A percentile compares a stretch with the other conserved stretches of the same genome.
Conservation (phyloP, 2,113 vertebrate species). For the Perca schrenkii region DNA sequence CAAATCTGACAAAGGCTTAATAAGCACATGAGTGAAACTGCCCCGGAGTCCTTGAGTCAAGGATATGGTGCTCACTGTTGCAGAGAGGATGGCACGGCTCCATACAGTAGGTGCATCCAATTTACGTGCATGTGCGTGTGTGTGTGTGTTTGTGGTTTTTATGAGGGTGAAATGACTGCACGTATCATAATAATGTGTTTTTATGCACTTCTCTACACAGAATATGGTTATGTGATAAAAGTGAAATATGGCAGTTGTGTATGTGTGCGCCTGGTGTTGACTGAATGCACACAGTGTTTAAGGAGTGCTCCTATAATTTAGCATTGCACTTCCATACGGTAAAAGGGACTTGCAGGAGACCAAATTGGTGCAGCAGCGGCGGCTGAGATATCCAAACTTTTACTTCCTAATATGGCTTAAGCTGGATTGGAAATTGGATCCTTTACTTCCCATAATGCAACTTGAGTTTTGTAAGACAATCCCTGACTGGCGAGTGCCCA, state of each 20-base stretch:
- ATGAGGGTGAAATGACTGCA: neutral
- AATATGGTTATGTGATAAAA: neutral
- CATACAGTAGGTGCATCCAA: neutral
- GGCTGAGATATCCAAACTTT: neutral
- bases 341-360: neutral
- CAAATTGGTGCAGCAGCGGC: neutral
- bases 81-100: neutral
- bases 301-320: constrained; percentile 6
- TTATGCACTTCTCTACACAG: neutral
- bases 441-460: neutral
- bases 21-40: constrained; percentile 21
- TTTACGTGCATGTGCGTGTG: neutral
- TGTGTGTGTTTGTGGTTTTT: neutral
- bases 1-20: constrained; percentile 28
- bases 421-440: neutral
- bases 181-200: neutral
- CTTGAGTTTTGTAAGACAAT: neutral
- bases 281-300: neutral
- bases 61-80: constrained; percentile 26
- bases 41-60: constrained; percentile 29
- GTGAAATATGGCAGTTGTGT: constrained; percentile 5
- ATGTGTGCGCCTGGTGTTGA: constrained; percentile 1
- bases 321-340: neutral
- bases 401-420: neutral
- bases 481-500: neutral